These are phyloP conservation scores for Heliconius hewitsoni DNA, from an alignment of 1,140 invertebrate species.

Conservation along the genomic window DNA sequence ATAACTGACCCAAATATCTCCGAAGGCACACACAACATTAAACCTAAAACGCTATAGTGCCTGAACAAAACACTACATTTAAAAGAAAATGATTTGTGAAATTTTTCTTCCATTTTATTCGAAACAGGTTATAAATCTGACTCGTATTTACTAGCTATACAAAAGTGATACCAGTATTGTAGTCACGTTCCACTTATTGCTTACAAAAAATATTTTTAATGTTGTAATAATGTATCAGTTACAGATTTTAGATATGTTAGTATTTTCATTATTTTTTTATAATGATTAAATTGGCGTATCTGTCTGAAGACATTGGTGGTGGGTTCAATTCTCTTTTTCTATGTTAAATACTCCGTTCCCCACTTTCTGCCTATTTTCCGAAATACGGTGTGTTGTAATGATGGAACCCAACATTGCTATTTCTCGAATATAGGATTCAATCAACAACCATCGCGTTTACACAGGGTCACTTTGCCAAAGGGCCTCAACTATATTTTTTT, in stretches of 20 bases:
- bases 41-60: conserved; percentile 29
- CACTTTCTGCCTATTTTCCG: neutral
- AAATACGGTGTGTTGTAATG: neutral
- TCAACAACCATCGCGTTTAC: neutral
- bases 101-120: conserved; percentile 42
- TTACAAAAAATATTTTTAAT: too few species aligned
- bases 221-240: too few species aligned
- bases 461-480: too few species aligned
- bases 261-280: too few species aligned
- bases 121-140: conserved; percentile 35
- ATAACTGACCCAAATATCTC: conserved; percentile 9
- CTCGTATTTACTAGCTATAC: conserved; percentile 27
- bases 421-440: neutral
- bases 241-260: too few species aligned
- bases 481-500: too few species aligned
- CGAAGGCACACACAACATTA: conserved; percentile 6
- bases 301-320: too few species aligned
- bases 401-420: neutral
- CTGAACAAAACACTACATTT: conserved; percentile 41
- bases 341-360: too few species aligned
- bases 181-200: too few species aligned
- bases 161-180: too few species aligned
- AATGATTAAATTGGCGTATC: too few species aligned
- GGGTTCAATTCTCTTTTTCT: too few species aligned
- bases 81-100: conserved; percentile 43